phyloP scores from a whole-genome alignment of 2,888 invertebrate genomes.

The Scaptodrosophila latifasciaeformis region DNA sequence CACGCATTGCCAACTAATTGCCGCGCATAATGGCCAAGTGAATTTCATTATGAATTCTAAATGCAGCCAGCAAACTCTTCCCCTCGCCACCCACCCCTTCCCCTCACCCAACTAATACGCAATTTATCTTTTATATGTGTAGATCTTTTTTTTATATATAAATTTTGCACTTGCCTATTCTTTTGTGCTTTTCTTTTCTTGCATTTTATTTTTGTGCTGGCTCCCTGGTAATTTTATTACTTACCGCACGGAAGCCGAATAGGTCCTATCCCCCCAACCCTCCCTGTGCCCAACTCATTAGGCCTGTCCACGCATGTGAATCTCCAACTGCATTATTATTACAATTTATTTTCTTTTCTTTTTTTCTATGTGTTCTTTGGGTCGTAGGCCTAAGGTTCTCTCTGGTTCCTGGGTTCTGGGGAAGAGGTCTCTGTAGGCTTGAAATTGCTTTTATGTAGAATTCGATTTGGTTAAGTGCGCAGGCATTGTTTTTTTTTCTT shows the following conservation, averaged over 20 bases:
- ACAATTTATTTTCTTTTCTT: neutral
- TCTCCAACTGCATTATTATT: slow-evolving; percentile 55
- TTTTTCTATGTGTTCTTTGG: slow-evolving; percentile 3
- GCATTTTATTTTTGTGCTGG: slow-evolving; percentile 33
- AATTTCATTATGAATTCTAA: slow-evolving; percentile 48
- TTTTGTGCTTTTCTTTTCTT: slow-evolving; percentile 30
- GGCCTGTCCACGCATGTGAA: slow-evolving; percentile 54
- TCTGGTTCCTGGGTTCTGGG: neutral
- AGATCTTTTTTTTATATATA: slow-evolving; percentile 34
- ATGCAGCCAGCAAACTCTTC: slow-evolving; percentile 4
- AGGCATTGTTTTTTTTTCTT: slow-evolving; percentile 15
- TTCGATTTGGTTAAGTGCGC: slow-evolving; percentile 67
- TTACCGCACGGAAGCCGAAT: neutral
- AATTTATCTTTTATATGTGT: slow-evolving; percentile 25
- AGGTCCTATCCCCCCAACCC: neutral
- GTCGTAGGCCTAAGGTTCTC: slow-evolving; percentile 20
- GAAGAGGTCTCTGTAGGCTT: slow-evolving; percentile 1
- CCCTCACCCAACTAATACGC: slow-evolving; percentile 1
- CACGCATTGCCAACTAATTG: slow-evolving; percentile 37
- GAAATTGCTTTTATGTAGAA: slow-evolving; percentile 52
- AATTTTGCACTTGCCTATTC: slow-evolving; percentile 38
- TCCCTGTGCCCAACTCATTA: slow-evolving; percentile 9
- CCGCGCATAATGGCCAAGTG: slow-evolving; percentile 47
- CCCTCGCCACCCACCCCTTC: neutral
- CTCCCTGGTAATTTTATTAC: slow-evolving; percentile 58